These are phyloP conservation scores for Ichneumoninae sp. DNA, from an alignment of 2,888 invertebrate species.

Conservation along the genomic window DNA sequence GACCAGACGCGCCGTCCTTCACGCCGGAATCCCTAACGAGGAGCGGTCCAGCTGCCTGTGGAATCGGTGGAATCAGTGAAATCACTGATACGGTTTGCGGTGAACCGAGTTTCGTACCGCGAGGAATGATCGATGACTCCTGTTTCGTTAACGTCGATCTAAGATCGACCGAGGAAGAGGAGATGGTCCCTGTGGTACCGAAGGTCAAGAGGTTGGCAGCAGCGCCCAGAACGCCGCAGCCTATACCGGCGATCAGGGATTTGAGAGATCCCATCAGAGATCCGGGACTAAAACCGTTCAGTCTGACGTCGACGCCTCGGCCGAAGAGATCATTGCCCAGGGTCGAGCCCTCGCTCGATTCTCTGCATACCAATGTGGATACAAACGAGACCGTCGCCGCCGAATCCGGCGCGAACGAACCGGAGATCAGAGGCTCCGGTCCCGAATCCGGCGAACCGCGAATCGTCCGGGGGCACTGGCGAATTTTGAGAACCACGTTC, in stretches of 20 bases:
- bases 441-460: conserved; percentile 45
- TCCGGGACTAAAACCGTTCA: conserved; percentile 69
- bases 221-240: background rate
- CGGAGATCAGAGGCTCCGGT: conserved; percentile 41
- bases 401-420: conserved; percentile 47
- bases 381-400: conserved; percentile 55
- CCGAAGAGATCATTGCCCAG: conserved; percentile 65
- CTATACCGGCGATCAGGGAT: conserved; percentile 15
- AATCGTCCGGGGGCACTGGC: conserved; percentile 50
- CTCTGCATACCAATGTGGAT: conserved; percentile 45
- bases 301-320: conserved; percentile 67
- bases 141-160: conserved; percentile 72
- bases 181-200: background rate
- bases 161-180: conserved; percentile 7
- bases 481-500: conserved; percentile 59
- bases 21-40: conserved; percentile 71
- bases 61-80: conserved; percentile 59
- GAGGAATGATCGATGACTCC: conserved; percentile 65
- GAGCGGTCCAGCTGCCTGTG: conserved; percentile 35
- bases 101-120: conserved; percentile 52
- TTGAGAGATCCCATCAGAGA: conserved; percentile 57
- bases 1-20: conserved; percentile 75
- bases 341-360: conserved; percentile 60
- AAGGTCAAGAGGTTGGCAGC: conserved; percentile 15
- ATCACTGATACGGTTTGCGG: conserved; percentile 38